Percentiles rank a stretch among this genome's conserved stretches.
phyloP scores from a whole-genome alignment of 1,140 invertebrate genomes.

The Drosophila albomicans region DNA sequence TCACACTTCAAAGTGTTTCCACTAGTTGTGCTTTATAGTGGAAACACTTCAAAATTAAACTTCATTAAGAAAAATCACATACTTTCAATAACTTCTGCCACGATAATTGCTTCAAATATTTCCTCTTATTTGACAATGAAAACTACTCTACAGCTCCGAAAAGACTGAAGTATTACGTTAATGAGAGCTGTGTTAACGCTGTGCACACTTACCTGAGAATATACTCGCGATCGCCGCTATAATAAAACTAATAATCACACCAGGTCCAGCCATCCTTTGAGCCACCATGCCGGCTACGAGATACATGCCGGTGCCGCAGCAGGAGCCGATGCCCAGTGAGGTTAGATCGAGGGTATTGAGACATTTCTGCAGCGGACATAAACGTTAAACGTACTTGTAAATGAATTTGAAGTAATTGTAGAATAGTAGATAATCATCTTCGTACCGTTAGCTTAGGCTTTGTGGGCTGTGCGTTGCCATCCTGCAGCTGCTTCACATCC shows the following conservation, averaged over 20 bases:
- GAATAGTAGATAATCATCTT: background rate
- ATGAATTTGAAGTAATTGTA: background rate
- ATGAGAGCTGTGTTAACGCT: too few species aligned
- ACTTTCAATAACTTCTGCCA: too few species aligned
- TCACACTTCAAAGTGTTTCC: too few species aligned
- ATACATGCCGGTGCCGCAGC: conserved; percentile 97
- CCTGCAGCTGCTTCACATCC: conserved; percentile 88
- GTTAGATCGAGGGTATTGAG: conserved; percentile 95
- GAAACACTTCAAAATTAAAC: too few species aligned
- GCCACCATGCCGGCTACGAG: conserved; percentile 96
- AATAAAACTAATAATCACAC: conserved; percentile 94
- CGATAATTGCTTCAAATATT: too few species aligned
- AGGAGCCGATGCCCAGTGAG: conserved; percentile 96
- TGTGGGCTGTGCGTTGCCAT: conserved; percentile 86
- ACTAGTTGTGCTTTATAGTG: too few species aligned
- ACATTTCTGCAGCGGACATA: conserved; percentile 90
- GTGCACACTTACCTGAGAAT: conserved; percentile 90
- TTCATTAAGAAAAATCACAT: too few species aligned
- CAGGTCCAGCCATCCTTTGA: conserved; percentile 93
- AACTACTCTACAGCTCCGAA: too few species aligned
- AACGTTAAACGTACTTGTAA: background rate
- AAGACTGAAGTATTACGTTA: too few species aligned
- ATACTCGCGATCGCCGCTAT: conserved; percentile 96
- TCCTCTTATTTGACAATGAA: too few species aligned
- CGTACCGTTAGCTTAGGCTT: conserved; percentile 90